Conservation (phyloP, 2,888 invertebrate genomes). For the Adineta ricciae region DNA sequence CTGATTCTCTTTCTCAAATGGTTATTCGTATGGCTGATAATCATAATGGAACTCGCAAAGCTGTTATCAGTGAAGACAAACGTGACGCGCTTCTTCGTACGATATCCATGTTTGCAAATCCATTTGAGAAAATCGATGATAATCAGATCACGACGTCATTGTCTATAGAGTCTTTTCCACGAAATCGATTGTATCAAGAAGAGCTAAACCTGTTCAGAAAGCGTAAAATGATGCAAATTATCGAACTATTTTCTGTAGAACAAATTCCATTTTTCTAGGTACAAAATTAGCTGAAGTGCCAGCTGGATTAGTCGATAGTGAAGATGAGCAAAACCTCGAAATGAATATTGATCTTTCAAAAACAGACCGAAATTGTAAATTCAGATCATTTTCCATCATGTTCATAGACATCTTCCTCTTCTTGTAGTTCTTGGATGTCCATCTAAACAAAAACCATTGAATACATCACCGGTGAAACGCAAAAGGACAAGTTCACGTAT, state of each 20-base stretch:
- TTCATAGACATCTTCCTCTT: neutral
- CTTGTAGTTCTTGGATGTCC: neutral
- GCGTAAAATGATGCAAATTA: neutral
- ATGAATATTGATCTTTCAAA: conserved; percentile 3
- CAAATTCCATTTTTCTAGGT: neutral
- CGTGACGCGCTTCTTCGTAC: neutral
- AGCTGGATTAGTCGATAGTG: neutral
- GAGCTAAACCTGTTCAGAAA: neutral
- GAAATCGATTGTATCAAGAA: neutral
- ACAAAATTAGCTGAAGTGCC: neutral
- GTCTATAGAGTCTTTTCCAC: neutral
- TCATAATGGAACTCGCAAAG: neutral
- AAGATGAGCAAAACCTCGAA: neutral
- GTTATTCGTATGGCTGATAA: neutral
- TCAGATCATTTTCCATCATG: neutral
- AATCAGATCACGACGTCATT: neutral
- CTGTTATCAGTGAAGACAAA: neutral
- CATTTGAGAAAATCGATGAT: neutral
- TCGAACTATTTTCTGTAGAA: too few relatives aligned
- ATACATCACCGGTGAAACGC: neutral
- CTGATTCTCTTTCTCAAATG: neutral
- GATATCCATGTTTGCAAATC: neutral
- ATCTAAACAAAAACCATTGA: neutral
- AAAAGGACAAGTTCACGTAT: neutral
- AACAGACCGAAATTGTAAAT: neutral